Conservation (phyloP, 2,113 vertebrate genomes). For the Pterocles burchelli region DNA sequence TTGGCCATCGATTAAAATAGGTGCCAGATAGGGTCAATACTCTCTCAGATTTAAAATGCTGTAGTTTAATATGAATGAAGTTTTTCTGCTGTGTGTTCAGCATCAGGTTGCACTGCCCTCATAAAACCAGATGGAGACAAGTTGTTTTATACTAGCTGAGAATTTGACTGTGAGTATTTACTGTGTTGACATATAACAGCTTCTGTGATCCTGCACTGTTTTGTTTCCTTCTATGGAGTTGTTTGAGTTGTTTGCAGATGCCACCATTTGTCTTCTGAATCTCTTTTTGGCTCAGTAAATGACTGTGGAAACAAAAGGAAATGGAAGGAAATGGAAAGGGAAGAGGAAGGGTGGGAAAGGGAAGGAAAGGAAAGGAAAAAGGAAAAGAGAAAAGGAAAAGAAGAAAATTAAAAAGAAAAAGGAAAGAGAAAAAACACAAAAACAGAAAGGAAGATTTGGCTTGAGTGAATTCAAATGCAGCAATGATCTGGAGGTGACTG, state of each 20-base stretch:
- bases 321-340: too few relatives aligned
- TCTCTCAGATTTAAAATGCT: background rate
- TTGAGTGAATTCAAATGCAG: background rate
- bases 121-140: background rate
- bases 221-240: constrained; percentile 19
- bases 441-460: background rate
- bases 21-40: background rate
- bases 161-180: background rate
- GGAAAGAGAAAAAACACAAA: background rate
- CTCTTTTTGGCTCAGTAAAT: background rate
- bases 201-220: background rate
- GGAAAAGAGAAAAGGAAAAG: background rate
- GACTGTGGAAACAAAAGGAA: background rate
- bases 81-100: background rate
- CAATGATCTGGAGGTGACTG: background rate
- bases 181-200: background rate
- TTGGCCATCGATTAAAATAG: background rate
- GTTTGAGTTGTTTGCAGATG: background rate
- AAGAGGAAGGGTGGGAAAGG: too few relatives aligned
- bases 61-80: background rate
- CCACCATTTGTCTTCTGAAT: background rate
- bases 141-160: constrained; percentile 9
- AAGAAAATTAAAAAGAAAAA: too few relatives aligned
- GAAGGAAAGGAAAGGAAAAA: background rate
- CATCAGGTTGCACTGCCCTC: background rate